Conservation (phyloP, 2,888 invertebrate species). For the Lapara coniferarum region DNA sequence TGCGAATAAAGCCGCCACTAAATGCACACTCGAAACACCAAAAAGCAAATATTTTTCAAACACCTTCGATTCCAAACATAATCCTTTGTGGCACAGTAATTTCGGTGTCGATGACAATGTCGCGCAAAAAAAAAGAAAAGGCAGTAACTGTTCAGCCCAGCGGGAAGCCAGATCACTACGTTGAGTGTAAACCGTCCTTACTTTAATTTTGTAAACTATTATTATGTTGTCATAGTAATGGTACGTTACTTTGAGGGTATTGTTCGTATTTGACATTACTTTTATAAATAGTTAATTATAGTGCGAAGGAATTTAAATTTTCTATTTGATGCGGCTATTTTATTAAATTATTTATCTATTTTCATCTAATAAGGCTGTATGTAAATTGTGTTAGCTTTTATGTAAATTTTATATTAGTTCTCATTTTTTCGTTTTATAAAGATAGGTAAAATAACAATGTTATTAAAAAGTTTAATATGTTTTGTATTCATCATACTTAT, state of each 20-base stretch:
- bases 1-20: conserved; percentile 43
- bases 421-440: not conserved
- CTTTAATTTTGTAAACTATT: conserved; percentile 60
- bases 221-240: conserved; percentile 73
- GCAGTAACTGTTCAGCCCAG: conserved; percentile 62
- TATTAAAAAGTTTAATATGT: no score
- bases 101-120: conserved; percentile 77
- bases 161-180: conserved; percentile 70
- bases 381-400: not conserved
- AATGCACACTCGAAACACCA: conserved; percentile 69
- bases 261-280: conserved; percentile 22
- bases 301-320: not conserved
- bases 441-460: not conserved
- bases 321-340: not conserved
- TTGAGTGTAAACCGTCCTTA: conserved; percentile 64
- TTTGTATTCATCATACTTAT: no score
- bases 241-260: conserved; percentile 45
- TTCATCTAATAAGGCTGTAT: not conserved
- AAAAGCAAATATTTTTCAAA: conserved; percentile 81
- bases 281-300: conserved; percentile 19
- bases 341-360: not conserved
- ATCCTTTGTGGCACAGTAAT: conserved; percentile 77
- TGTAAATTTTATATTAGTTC: not conserved
- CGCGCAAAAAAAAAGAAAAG: conserved; percentile 40
- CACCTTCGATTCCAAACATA: conserved; percentile 68